Evolutionary conservation across 2,888 invertebrate genomes (phyloP), one percentile per base, ranked within the genome.

Genomic region (Cephonodes hylas): DNA sequence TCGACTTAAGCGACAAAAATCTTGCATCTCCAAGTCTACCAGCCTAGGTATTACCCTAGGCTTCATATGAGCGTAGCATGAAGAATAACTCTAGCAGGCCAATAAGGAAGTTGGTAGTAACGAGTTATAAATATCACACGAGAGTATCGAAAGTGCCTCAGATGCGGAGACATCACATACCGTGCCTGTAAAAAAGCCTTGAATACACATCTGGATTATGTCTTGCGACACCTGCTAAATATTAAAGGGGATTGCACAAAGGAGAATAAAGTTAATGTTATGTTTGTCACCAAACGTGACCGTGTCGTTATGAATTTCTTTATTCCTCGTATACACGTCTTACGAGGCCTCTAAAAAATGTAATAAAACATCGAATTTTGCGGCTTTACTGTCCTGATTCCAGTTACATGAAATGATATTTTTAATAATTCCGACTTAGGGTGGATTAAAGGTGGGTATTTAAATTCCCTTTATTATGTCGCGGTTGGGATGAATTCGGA

Each of bases 181-280:
- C n/a, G n/a, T n/a, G n/a, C n/a, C n/a, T n/a, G n/a, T n/a, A n/a
- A n/a, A 38, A 38, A 38, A 38, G 1, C 8, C 10, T 18, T 53
- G 10, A 53, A 53, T 53, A 15, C 53, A 8, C 10, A 15, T 27
- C 53, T 53, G 53, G 27, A 8, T 53, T 53, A 8, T 31, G 53
- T 18, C 18, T 53, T 27, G 53, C 53, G 53, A 81, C 89, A 89
- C 90, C 91, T 89, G 90, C 83, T 83, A 84, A 89, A 89, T 90
- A 90, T 89, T 86, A 86, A 84, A 85, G 85, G 82, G 79, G 75
- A 72, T 77, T 71, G 70, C 76, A 77, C 74, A 72, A 72, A 77
- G 71, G 80, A 79, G 79, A 81, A 85, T 88, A 84, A 84, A 84
- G 77, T 75, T 75, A 76, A 76, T 77, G 81, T 85, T 77, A 83